Base-by-base conservation (phyloP, 35 echinoderm and acorn worm species). In the Apostichopus parvimensis region DNA sequence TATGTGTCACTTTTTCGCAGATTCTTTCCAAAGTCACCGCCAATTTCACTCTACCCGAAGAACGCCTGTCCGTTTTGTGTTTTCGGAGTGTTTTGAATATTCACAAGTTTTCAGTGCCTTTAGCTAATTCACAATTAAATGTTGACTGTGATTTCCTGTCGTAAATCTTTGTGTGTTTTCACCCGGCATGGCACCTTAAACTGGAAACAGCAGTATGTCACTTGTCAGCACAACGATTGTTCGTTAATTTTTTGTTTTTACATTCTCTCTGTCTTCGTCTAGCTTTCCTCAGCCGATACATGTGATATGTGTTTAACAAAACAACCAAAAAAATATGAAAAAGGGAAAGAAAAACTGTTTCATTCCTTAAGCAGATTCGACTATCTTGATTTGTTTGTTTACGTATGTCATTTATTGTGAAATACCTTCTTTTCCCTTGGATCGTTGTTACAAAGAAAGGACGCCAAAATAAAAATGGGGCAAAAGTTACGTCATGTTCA, bases 81-180 rank as follows among this genome's bases (percentile, higher is more conserved):
- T 55, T 84, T 4, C 81, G 58, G 58, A 84, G 14, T 20, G 17
- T 84, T 84, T 58, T 84, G 57, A 84, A 20, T 58, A 52, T 84
- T 23, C 17, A 58, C 54, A n/a, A 84, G 81, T 84, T 84, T 84
- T 84, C 56, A 84, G 81, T 84, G 81, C 81, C 81, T 84, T 84
- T 23, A 60, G 81, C 56, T 22, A 17, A 58, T 58, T 84, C 71
- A 75, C 15, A 75, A 75, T 75, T 75, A n/a, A 75, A 75, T 75
- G 71, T 75, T 18, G 71, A 75, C 17, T 1, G 5, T 73, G 12
- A 6, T 23, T 75, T 20, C 17, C 15, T n/a, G 17, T 75, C 21
- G 71, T 75, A 14, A 14, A 68, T 75, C 11, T 75, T 6, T 75
- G 71, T 75, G 1, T 75, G 71, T 75, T 75, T 6, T 75, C n/a